Evolutionary conservation across 2,888 invertebrate genomes (phyloP).

Genomic region (Chelonus formosanus): DNA sequence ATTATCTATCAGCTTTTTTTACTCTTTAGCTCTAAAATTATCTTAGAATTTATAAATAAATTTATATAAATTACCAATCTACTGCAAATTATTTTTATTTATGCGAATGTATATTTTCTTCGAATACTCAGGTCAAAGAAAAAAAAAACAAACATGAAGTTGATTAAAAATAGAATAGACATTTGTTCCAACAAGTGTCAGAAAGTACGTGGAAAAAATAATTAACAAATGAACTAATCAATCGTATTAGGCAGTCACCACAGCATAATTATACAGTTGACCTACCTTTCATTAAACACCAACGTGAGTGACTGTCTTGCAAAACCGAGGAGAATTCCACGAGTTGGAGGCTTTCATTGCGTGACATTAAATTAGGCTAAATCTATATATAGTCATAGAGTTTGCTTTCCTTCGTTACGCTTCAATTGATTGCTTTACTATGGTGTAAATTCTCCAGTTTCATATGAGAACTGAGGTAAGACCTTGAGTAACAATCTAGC

Average conservation of each 20-base stretch:
- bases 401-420: conserved; percentile 32
- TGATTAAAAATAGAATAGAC: no score
- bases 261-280: conserved; percentile 2
- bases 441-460: conserved; percentile 8
- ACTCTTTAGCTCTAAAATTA: no score
- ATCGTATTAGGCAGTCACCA: conserved; percentile 5
- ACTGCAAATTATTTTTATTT: no score
- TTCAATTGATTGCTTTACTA: conserved; percentile 2
- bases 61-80: no score
- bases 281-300: conserved; percentile 10
- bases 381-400: conserved; percentile 46
- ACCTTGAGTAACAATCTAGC: conserved; percentile 7
- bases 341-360: conserved; percentile 28
- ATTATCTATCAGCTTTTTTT: no score
- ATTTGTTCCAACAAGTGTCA: no score
- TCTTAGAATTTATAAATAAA: no score
- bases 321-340: background rate
- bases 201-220: no score
- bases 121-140: no score
- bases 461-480: conserved; percentile 7
- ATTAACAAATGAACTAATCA: background rate
- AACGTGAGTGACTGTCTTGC: no score
- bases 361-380: conserved; percentile 50
- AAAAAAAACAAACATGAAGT: no score
- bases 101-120: no score